A percentile compares a stretch with the other conserved stretches of the same genome.
Conservation (phyloP, 2,797 vertebrate species). For the Myotis pilosus region DNA sequence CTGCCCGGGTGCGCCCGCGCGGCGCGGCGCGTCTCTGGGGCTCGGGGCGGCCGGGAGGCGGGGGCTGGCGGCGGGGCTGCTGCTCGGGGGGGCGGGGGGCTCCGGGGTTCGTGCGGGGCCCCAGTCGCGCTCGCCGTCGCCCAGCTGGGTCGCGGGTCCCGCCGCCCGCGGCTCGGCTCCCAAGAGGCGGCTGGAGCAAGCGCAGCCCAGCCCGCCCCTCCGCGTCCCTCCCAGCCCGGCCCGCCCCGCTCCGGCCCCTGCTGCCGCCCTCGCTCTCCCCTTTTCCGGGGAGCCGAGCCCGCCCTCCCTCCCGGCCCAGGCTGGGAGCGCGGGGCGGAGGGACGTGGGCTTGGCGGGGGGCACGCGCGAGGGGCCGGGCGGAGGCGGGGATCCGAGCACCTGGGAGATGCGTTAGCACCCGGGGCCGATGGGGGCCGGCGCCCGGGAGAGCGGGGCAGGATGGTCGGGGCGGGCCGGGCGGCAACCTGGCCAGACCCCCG, state of each 20-base stretch:
- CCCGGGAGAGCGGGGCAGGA: background rate
- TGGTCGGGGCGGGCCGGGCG: background rate
- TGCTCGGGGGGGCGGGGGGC: slow-evolving; percentile 16
- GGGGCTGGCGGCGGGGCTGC: background rate
- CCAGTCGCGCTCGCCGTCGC: background rate
- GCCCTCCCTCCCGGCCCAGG: slow-evolving; percentile 59
- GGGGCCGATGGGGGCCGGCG: background rate
- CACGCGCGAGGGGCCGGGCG: background rate
- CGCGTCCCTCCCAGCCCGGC: slow-evolving; percentile 52
- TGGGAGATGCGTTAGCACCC: background rate
- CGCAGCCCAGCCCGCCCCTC: slow-evolving; percentile 65
- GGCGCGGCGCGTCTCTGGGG: background rate
- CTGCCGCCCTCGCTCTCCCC: slow-evolving; percentile 24
- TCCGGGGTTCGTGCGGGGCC: background rate
- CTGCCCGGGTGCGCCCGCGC: background rate
- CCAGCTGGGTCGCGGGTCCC: slow-evolving; percentile 28
- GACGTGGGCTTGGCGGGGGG: background rate
- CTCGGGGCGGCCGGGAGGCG: background rate
- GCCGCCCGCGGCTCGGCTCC: slow-evolving; percentile 30
- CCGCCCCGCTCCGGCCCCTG: slow-evolving; percentile 55
- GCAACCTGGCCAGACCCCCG: background rate
- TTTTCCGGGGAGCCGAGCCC: slow-evolving; percentile 60
- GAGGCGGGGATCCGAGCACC: background rate
- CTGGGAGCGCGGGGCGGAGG: background rate
- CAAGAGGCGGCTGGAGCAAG: slow-evolving; percentile 10